Percentiles rank a stretch among this genome's conserved stretches.
Conservation (phyloP, 1,140 invertebrate genomes). For the Scaptomyza montana region DNA sequence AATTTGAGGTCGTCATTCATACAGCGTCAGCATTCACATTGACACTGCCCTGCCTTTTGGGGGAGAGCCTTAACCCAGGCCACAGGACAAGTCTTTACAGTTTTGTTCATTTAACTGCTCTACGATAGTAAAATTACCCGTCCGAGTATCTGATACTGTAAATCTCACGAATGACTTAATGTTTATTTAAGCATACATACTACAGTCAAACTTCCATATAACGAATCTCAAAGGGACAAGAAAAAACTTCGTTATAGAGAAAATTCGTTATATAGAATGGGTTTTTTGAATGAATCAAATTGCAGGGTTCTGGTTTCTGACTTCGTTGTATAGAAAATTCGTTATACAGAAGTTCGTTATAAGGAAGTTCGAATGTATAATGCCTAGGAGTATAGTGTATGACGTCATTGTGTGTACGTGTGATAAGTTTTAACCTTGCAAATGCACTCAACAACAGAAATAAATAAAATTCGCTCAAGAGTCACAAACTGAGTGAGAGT, state of each 20-base stretch:
- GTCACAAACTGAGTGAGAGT: slow-evolving; percentile 1
- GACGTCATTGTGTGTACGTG: slow-evolving; percentile 66
- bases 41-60: slow-evolving; percentile 26
- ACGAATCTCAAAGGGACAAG: no score
- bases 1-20: neutral
- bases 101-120: slow-evolving; percentile 39
- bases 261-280: no score
- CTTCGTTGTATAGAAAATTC: no score
- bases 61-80: slow-evolving; percentile 4
- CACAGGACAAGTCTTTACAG: slow-evolving; percentile 16
- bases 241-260: no score
- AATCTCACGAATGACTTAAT: slow-evolving; percentile 67
- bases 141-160: neutral
- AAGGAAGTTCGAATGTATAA: no score
- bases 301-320: no score
- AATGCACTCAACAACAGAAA: slow-evolving; percentile 42
- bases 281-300: no score
- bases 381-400: slow-evolving; percentile 32
- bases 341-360: no score
- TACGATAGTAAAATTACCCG: slow-evolving; percentile 58
- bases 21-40: slow-evolving; percentile 62
- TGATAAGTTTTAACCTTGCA: slow-evolving; percentile 31
- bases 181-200: slow-evolving; percentile 72
- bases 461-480: slow-evolving; percentile 21
- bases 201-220: no score